Evolutionary conservation across 1,140 invertebrate genomes (phyloP), one percentile per base, ranked within the genome.

Genomic region (Drosophila orosa): DNA sequence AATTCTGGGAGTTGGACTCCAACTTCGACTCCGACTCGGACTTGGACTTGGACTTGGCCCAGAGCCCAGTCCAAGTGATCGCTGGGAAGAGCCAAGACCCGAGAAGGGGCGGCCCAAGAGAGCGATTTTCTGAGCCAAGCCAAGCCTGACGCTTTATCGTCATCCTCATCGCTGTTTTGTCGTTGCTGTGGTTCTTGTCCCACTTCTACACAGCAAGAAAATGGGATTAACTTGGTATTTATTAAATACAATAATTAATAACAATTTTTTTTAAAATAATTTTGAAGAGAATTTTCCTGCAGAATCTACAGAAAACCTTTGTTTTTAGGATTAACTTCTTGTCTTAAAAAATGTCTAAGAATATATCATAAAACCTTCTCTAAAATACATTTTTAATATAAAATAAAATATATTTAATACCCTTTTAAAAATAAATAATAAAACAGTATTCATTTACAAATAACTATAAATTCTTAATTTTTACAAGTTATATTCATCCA

Each of bases 141-240:
- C 62, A 61, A 57, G 68, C 60, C 72, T 65, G 31, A 76, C 42
- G 67, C 79, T 77, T 76, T 77, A 78, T 82, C 79, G 58, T 74
- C 67, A 68, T 74, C 68, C 50, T n/a, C 58, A 67, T 65, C 66
- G 61, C 50, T 35, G 54, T 42, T 35, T 52, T 57, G 25, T 54
- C 45, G 65, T 54, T 48, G 35, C 29, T 37, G 71, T 62, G 55
- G 42, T 60, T 74, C 42, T 75, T 65, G 61, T n/a, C 12, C 31
- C 47, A 35, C 27, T 33, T 22, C 3, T 17, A 8, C 73, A 79
- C 62, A 35, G 50, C 5, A 24, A 58, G 40, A 47, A 33, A 29
- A 29, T 29, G 6, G 6, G 27, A 2, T 29, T 8, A 1, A 1
- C 8, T 29, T 29, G n/a, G n/a, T n/a, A n/a, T 29, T 9, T 29